Percentiles rank a stretch among this genome's conserved stretches.
These are phyloP conservation scores for Carlito syrichta DNA, from an alignment of 2,113 vertebrate species.

Conservation along the genomic window DNA sequence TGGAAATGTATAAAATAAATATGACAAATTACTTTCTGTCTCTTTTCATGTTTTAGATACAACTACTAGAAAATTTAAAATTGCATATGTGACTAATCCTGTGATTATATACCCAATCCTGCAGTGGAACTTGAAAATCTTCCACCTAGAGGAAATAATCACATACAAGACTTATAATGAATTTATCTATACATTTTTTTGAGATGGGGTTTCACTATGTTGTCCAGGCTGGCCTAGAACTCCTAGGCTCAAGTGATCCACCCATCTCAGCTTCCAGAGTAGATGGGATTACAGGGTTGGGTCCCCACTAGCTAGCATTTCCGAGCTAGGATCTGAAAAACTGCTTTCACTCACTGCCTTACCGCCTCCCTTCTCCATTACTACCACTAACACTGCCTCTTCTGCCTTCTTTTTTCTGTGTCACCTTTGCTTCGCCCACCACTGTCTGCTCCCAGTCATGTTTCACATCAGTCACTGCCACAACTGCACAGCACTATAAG, in stretches of 20 bases:
- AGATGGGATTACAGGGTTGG: background rate
- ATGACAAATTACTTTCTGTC: background rate
- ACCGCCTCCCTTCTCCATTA: background rate
- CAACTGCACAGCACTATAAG: background rate
- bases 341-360: accelerated
- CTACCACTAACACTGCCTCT: background rate
- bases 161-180: background rate
- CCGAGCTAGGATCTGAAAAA: background rate
- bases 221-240: background rate
- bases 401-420: background rate
- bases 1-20: background rate
- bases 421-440: background rate
- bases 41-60: background rate
- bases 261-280: background rate
- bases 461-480: background rate
- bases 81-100: background rate
- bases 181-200: background rate
- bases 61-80: background rate
- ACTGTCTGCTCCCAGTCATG: background rate
- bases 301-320: background rate
- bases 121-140: background rate
- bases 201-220: background rate
- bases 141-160: background rate
- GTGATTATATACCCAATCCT: background rate
- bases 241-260: background rate